Conservation (phyloP, 2,888 invertebrate genomes). For the Agrochola lota region DNA sequence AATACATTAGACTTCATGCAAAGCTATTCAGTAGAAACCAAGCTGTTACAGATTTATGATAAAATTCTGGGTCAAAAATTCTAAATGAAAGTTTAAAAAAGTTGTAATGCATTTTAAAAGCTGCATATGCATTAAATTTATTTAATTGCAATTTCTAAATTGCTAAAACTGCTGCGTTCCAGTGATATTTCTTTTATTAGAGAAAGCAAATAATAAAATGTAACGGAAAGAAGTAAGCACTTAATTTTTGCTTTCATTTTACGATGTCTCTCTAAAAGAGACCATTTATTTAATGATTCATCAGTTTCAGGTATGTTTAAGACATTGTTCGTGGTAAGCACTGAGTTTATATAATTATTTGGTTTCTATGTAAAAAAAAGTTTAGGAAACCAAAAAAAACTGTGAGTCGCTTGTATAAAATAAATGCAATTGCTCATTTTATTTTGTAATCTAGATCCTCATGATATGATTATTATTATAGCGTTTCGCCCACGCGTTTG, state of each 20-base stretch:
- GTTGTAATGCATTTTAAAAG: constrained; percentile 12
- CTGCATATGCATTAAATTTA: constrained; percentile 1
- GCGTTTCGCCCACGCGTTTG: constrained; percentile 52
- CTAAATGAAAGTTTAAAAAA: constrained; percentile 19
- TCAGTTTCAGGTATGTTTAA: constrained; percentile 29
- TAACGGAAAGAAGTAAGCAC: constrained; percentile 48
- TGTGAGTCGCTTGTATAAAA: neutral
- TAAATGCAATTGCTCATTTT: neutral
- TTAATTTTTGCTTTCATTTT: constrained; percentile 69
- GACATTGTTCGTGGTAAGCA: constrained; percentile 29
- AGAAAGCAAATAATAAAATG: constrained; percentile 63
- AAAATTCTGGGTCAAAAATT: constrained; percentile 10
- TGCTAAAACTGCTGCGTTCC: constrained; percentile 37
- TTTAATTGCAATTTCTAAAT: constrained; percentile 36
- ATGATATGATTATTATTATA: constrained; percentile 15
- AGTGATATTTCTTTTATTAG: constrained; percentile 55
- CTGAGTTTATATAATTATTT: neutral
- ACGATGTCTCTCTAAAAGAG: constrained; percentile 45
- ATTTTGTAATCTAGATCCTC: neutral
- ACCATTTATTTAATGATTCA: constrained; percentile 51
- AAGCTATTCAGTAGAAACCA: neutral
- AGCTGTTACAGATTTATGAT: constrained; percentile 2
- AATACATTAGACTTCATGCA: neutral
- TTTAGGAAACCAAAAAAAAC: neutral
- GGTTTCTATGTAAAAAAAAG: neutral